Evolutionary conservation across 2,797 vertebrate species (phyloP).

Genomic region (Crenichthys baileyi): DNA sequence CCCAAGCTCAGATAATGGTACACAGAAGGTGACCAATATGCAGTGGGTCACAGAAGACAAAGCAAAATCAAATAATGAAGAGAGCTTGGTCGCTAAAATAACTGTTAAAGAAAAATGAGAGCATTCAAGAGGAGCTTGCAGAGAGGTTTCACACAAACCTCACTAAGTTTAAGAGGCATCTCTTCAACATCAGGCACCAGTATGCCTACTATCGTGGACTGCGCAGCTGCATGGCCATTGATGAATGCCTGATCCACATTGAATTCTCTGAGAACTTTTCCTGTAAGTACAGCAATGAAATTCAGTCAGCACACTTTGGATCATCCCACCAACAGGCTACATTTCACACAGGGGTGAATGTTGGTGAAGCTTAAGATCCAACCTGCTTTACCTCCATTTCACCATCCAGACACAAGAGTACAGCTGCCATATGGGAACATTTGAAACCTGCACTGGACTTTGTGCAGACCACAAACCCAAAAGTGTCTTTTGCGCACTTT

Average conservation of each 20-base stretch:
- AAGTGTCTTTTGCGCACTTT: background rate
- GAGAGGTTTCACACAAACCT: background rate
- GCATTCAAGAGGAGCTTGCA: conserved; percentile 1
- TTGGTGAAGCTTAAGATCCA: background rate
- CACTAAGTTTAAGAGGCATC: background rate
- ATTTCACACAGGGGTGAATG: background rate
- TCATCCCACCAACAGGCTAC: conserved; percentile 2
- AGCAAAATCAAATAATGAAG: background rate
- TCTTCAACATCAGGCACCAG: conserved; percentile 1
- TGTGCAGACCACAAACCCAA: conserved; percentile 1
- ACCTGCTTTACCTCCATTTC: background rate
- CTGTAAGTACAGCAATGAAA: background rate
- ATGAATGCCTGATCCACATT: conserved; percentile 3
- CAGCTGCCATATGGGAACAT: conserved; percentile 5
- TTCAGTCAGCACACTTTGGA: conserved; percentile 3
- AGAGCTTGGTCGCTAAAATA: background rate
- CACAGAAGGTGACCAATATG: background rate
- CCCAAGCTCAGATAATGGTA: background rate
- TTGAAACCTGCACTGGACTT: conserved; percentile 4
- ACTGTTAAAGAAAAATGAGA: conserved; percentile 1
- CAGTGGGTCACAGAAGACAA: background rate
- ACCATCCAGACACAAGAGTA: background rate
- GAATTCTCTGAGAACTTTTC: background rate
- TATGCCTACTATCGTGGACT: background rate
- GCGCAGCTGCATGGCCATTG: background rate